Evolutionary conservation across 2,888 invertebrate genomes (phyloP), one percentile per base, ranked within the genome.

Genomic region (Folsomia candida): DNA sequence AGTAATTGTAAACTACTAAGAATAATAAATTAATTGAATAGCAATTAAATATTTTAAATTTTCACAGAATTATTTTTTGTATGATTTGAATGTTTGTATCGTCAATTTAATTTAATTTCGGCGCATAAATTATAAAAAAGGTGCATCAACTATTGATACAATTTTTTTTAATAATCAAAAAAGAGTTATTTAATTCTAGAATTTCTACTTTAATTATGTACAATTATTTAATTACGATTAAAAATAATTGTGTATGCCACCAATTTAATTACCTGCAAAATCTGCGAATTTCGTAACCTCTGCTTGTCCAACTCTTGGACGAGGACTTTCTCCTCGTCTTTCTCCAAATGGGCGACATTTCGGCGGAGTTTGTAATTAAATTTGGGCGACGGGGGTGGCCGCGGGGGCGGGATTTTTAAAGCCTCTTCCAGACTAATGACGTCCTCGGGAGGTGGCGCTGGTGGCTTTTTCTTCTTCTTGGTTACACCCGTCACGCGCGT

Each of bases 291-390:
- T 64, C 54, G 67, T 29, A 67, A 58, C 51, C 60, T 54, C 27
- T 69, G 72, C 51, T 59, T 47, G 9, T 70, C 70, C 22, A 70
- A 54, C 37, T 70, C 68, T 28, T 61, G 65, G 57, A 60, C 26
- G 18, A 25, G 51, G 27, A 64, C 67, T 22, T 58, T 66, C n/a
- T 26, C 2, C 2, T 61, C 20, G 11, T 69, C 66, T 28, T 66
- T 64, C 11, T 62, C 28, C 28, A 28, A 37, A 3, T 69, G 68
- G 20, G 64, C 73, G 18, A 73, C 54, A 51, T 65, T 70, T 66
- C 67, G 60, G 6, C 70, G 51, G 2, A 68, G n/a, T 4, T 59
- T 64, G 61, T 70, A 70, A 37, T 70, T 73, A 25, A 68, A 68
- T 24, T 68, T 70, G 65, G 68, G 73, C n/a, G 70, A 64, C n/a